Conservation (phyloP, 2,113 vertebrate species). For the Cyprinodon brontotheroides region DNA sequence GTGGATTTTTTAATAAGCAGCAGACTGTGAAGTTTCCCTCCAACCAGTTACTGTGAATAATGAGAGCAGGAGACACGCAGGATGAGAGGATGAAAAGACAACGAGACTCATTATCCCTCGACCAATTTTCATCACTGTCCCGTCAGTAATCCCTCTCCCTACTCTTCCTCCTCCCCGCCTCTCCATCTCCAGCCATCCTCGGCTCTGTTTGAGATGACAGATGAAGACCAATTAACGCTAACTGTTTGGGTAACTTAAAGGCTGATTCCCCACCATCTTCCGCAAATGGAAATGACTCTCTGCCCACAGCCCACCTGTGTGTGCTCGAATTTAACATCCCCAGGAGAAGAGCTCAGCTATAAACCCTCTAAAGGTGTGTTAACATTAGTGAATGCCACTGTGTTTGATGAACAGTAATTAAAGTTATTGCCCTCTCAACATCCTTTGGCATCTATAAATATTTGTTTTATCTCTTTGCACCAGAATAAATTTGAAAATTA, state of each 20-base stretch:
- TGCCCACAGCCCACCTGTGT: conserved; percentile 28
- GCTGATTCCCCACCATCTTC: conserved; percentile 58
- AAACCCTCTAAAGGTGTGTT: neutral
- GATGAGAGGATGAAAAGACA: conserved; percentile 69
- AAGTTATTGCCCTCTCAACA: conserved; percentile 44
- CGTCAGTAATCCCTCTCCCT: conserved; percentile 65
- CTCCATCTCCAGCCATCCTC: conserved; percentile 54
- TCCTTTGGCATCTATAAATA: conserved; percentile 36
- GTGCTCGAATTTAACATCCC: conserved; percentile 9
- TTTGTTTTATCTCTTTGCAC: conserved; percentile 28
- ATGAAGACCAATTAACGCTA: conserved; percentile 72
- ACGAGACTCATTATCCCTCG: conserved; percentile 81
- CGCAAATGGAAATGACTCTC: conserved; percentile 52
- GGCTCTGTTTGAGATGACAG: conserved; percentile 71
- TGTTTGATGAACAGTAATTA: conserved; percentile 52
- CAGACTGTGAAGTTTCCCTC: conserved; percentile 76
- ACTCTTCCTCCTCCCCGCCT: conserved; percentile 1
- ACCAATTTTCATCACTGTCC: conserved; percentile 80
- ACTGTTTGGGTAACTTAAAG: conserved; percentile 69
- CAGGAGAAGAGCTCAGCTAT: neutral
- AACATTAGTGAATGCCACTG: conserved; percentile 12
- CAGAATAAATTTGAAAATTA: conserved; percentile 22
- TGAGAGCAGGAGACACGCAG: conserved; percentile 61
- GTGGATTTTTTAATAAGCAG: conserved; percentile 81
- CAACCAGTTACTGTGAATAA: conserved; percentile 76